Evolutionary conservation across 1,140 invertebrate species (phyloP).

Genomic region (Idris sp.): DNA sequence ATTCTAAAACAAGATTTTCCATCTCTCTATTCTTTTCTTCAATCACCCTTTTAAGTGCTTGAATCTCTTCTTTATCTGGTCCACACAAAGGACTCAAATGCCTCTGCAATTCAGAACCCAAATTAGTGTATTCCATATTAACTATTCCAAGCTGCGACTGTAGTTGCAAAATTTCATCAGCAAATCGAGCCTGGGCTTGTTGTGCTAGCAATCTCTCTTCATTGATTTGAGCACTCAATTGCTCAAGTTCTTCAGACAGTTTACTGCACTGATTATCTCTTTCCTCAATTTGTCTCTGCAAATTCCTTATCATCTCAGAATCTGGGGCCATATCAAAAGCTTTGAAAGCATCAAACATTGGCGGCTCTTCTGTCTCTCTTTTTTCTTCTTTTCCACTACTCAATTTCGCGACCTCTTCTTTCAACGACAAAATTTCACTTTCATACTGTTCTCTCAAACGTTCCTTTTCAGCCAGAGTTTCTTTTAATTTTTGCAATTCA

Average conservation of each 20-base stretch:
- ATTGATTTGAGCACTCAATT: slow-evolving; percentile 53
- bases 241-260: slow-evolving; percentile 56
- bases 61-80: slow-evolving; percentile 32
- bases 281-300: slow-evolving; percentile 42
- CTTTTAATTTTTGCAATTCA: slow-evolving; percentile 26
- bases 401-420: slow-evolving; percentile 11
- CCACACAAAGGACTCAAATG: slow-evolving; percentile 50
- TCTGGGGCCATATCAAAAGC: slow-evolving; percentile 55
- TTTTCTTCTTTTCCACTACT: slow-evolving; percentile 28
- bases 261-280: slow-evolving; percentile 61
- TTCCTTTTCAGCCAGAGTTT: slow-evolving; percentile 30
- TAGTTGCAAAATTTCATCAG: slow-evolving; percentile 44
- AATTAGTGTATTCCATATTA: slow-evolving; percentile 45
- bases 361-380: slow-evolving; percentile 26
- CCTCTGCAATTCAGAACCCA: slow-evolving; percentile 37
- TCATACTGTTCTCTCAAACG: slow-evolving; percentile 21
- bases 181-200: slow-evolving; percentile 34
- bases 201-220: slow-evolving; percentile 40
- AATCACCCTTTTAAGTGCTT: slow-evolving; percentile 10
- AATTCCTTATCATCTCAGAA: slow-evolving; percentile 36
- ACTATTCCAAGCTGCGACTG: slow-evolving; percentile 35
- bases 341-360: slow-evolving; percentile 67
- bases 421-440: slow-evolving; percentile 14
- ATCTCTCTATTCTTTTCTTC: slow-evolving; percentile 44
- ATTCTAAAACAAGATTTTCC: too few species aligned